phyloP scores from a whole-genome alignment of 2,797 vertebrate species.

The Oryzias sinensis region DNA sequence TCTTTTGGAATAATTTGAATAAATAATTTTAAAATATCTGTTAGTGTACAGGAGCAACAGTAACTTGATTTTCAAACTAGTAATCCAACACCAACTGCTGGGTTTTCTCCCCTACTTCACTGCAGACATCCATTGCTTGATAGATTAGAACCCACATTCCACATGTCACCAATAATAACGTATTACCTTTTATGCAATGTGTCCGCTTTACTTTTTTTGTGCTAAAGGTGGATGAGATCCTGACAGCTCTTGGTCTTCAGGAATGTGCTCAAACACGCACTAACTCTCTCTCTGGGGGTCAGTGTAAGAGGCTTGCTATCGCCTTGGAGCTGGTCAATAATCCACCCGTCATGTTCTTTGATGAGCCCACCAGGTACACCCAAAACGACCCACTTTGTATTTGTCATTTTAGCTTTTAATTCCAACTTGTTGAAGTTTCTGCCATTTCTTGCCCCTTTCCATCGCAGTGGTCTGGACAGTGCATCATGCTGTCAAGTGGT shows the following conservation, averaged over 20 bases:
- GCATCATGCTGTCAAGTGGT: conserved; percentile 97
- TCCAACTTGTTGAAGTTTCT: background rate
- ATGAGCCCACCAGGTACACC: conserved; percentile 94
- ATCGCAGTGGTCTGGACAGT: conserved; percentile 90
- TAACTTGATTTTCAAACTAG: no score
- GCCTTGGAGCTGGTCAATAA: conserved; percentile 98
- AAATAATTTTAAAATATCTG: no score
- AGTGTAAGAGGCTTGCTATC: conserved; percentile 95
- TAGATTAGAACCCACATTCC: no score
- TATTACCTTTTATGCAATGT: background rate
- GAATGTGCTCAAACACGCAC: conserved; percentile 93
- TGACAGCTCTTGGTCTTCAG: conserved; percentile 92
- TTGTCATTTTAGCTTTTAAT: background rate
- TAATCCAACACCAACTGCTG: no score
- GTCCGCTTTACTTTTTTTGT: conserved; percentile 13
- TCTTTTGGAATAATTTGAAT: no score
- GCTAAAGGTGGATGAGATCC: conserved; percentile 92
- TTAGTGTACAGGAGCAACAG: no score
- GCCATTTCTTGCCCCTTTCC: background rate
- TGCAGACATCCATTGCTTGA: no score
- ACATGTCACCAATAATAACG: no score
- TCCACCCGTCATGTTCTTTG: conserved; percentile 98
- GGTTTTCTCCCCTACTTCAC: no score
- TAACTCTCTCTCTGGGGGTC: conserved; percentile 88
- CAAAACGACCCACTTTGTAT: background rate